Conservation (phyloP, 2,113 vertebrate genomes). For the Microtus ochrogaster region DNA sequence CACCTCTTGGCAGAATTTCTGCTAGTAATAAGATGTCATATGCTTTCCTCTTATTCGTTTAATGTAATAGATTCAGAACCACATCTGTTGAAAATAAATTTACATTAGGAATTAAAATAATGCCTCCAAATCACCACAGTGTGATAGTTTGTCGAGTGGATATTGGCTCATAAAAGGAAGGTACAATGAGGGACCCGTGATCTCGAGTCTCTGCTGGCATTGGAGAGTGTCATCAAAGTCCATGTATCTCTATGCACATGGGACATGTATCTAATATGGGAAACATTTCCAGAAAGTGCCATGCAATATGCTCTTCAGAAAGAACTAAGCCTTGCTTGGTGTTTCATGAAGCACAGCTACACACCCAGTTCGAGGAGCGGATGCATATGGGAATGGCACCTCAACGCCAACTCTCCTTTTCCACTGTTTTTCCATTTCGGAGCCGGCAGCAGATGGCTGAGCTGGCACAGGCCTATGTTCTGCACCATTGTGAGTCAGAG, state of each 20-base stretch:
- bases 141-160: slow-evolving; percentile 32
- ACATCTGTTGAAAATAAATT: slow-evolving; percentile 65
- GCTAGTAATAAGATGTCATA: slow-evolving; percentile 58
- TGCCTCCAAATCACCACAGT: slow-evolving; percentile 50
- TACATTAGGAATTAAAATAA: slow-evolving; percentile 69
- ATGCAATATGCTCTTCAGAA: slow-evolving; percentile 27
- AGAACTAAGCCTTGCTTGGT: background rate
- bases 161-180: slow-evolving; percentile 62
- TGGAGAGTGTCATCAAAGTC: slow-evolving; percentile 30
- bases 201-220: background rate
- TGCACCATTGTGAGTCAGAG: slow-evolving; percentile 13
- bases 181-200: slow-evolving; percentile 19
- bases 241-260: slow-evolving; percentile 54
- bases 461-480: background rate
- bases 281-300: slow-evolving; percentile 65
- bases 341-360: background rate
- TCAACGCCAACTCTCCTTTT: slow-evolving; percentile 26
- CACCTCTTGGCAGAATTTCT: background rate
- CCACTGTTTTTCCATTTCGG: background rate
- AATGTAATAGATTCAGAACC: slow-evolving; percentile 43
- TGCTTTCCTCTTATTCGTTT: slow-evolving; percentile 47
- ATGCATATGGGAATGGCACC: slow-evolving; percentile 22
- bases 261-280: slow-evolving; percentile 41
- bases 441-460: slow-evolving; percentile 65
- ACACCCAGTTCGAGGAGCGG: background rate